Evolutionary conservation across 92 coral and sea anemone species (phyloP).

Genomic region (Meandrina meandrites): DNA sequence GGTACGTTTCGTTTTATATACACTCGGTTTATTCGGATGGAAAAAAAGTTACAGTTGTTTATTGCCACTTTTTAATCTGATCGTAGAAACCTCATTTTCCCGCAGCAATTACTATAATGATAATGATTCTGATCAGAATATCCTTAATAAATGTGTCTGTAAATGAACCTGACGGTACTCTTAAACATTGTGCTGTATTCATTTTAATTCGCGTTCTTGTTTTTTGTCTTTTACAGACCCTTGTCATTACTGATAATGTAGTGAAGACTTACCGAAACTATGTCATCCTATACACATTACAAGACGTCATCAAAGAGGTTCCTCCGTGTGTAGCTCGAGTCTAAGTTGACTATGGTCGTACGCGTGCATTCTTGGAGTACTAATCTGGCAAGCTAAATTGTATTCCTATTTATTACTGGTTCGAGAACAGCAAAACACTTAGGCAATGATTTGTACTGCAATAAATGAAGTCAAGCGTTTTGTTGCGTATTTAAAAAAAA

Average conservation of each 20-base stretch:
- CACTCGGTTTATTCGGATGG: no score
- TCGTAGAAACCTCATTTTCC: no score
- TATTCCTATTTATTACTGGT: neutral
- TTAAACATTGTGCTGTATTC: neutral
- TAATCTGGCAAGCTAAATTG: neutral
- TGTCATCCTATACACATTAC: slow-evolving; percentile 10
- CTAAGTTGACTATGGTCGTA: neutral
- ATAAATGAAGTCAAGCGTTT: neutral
- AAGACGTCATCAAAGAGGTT: slow-evolving; percentile 4
- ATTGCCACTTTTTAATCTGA: no score
- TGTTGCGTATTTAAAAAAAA: neutral
- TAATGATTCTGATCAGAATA: no score
- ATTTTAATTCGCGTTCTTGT: neutral
- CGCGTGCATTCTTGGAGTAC: neutral
- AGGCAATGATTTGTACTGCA: no score
- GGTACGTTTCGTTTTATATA: neutral
- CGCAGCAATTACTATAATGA: no score
- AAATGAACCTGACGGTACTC: neutral
- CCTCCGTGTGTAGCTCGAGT: neutral
- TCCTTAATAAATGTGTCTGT: neutral
- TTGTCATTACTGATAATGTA: slow-evolving; percentile 20
- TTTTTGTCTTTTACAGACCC: neutral
- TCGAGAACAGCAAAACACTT: neutral
- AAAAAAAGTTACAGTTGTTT: no score
- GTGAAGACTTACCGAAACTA: slow-evolving; percentile 42